These are phyloP conservation scores for Synaphobranchus kaupii DNA, from an alignment of 2,797 vertebrate genomes.

Conservation along the genomic window DNA sequence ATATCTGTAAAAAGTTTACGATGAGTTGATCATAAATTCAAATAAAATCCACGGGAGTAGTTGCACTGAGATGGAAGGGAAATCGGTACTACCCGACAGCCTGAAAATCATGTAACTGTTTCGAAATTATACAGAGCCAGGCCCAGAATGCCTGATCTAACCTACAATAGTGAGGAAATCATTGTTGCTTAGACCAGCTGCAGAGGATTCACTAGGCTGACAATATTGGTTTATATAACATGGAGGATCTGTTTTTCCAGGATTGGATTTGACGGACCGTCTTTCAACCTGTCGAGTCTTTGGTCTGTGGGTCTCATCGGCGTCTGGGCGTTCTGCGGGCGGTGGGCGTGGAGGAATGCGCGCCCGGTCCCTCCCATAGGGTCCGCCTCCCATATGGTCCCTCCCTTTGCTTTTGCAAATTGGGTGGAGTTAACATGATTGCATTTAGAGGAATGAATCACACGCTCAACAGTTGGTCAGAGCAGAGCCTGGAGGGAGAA, in stretches of 20 bases:
- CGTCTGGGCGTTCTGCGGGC: not conserved
- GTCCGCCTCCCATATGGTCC: no score
- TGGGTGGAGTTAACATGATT: conserved; percentile 28
- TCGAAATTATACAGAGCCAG: not conserved
- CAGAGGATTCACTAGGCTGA: not conserved
- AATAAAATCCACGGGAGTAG: no score
- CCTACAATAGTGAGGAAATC: not conserved
- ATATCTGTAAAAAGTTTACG: no score
- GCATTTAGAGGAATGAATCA: conserved; percentile 24
- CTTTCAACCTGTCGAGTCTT: not conserved
- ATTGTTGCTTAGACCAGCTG: not conserved
- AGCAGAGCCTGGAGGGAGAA: conserved; percentile 8
- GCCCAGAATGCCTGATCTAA: not conserved
- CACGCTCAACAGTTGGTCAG: conserved; percentile 12
- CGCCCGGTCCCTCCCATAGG: conserved; percentile 11
- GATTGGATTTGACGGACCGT: not conserved
- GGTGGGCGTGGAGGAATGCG: conserved; percentile 12
- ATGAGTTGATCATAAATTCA: no score
- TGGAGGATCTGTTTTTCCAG: no score
- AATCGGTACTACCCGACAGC: no score
- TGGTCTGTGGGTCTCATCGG: not conserved
- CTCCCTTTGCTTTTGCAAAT: not conserved
- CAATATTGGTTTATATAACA: not conserved
- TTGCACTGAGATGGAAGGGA: no score
- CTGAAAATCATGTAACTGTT: not conserved